Evolutionary conservation across 2,113 vertebrate species (phyloP).

Genomic region (Tapirus terrestris): DNA sequence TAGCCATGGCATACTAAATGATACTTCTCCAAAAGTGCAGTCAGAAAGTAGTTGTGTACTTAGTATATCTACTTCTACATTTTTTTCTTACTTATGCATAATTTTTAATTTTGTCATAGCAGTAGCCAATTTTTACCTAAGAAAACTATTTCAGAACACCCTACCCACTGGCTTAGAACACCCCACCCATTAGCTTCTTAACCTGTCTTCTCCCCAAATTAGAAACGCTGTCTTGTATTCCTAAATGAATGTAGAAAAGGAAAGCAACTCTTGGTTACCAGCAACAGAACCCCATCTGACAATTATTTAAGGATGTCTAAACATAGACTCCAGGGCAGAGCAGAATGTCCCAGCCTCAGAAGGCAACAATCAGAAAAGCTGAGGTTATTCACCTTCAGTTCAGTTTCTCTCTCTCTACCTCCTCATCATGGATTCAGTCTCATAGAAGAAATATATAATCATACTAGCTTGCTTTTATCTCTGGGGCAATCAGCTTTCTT

Average conservation of each 20-base stretch:
- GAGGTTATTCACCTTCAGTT: not conserved
- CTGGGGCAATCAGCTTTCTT: not conserved
- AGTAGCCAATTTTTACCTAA: slow-evolving; percentile 10
- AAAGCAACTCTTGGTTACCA: not conserved
- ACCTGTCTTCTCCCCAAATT: not conserved
- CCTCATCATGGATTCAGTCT: not conserved
- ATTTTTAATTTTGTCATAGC: slow-evolving; percentile 56
- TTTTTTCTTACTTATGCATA: slow-evolving; percentile 52
- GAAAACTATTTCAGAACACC: not conserved
- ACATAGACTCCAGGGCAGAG: not conserved
- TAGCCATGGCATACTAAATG: slow-evolving; percentile 37
- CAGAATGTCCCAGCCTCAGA: not conserved
- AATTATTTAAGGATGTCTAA: not conserved
- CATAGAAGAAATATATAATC: not conserved
- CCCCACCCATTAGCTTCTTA: not conserved
- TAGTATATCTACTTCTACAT: slow-evolving; percentile 40
- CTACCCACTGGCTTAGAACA: not conserved
- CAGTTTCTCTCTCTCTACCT: not conserved
- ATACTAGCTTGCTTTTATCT: not conserved
- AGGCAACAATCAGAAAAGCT: not conserved
- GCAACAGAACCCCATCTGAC: not conserved
- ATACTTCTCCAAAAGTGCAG: slow-evolving; percentile 33
- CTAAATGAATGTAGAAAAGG: not conserved
- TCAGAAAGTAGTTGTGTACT: slow-evolving; percentile 27
- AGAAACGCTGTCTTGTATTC: not conserved